Base-by-base conservation (phyloP, 2,888 invertebrate genomes). In the Pinctada fucata region DNA sequence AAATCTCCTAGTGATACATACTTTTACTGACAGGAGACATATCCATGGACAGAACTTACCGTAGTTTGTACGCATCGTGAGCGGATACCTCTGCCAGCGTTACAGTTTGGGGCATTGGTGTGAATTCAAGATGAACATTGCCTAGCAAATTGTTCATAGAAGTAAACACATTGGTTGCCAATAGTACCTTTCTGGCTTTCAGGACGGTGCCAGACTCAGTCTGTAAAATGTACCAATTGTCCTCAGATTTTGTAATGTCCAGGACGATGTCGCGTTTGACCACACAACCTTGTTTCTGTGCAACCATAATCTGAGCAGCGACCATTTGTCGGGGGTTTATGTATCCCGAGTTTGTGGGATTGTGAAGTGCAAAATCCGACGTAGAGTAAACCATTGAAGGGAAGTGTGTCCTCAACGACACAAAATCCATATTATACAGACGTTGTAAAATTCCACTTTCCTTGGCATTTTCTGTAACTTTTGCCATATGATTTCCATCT, bases 281-380 rank as follows among this genome's bases (percentile, higher is more conserved):
- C n/a, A 67, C 73, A 78, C 85, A 86, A 8, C 85, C 85, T 8
- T 79, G 58, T 45, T 71, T 67, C n/a, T 45, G 52, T 1, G 85
- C 84, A 31, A 83, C 75, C 31, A 72, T 74, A 63, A 82, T 79
- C 67, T 86, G 84, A 45, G 85, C 85, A 52, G 72, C 63, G 10
- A 83, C 80, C 10, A 84, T 64, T 49, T 78, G 80, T 70, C 85
- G 64, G 3, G 85, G 85, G 65, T 79, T 86, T 5, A 86, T 82
- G 45, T 80, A 73, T 3, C 85, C 85, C 1, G 82, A 78, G 49
- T 82, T 74, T 45, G 50, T 75, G 51, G 16, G 47, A 63, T 82
- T 76, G 2, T 47, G 72, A 2, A 84, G 48, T 0, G 79, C 84
- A 16, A 78, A 50, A 52, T 86, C 84, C 2, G 74, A 13, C 58